Conservation (phyloP, 2,888 invertebrate genomes). For the Drosophila kokeensis region DNA sequence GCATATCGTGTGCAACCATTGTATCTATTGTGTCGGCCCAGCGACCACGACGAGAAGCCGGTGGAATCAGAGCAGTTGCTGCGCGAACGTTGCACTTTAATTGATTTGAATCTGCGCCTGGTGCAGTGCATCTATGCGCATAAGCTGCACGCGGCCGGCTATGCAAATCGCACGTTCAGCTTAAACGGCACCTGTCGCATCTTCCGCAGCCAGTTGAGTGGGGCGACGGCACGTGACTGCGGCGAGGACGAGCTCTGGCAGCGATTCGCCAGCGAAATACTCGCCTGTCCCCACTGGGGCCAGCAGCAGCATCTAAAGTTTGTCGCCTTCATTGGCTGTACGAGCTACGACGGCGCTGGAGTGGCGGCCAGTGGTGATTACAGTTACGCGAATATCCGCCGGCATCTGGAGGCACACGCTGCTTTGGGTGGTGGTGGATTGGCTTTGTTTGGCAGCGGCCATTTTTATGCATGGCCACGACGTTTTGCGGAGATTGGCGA, state of each 20-base stretch:
- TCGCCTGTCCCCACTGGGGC: conserved; percentile 87
- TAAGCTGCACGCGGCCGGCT: conserved; percentile 92
- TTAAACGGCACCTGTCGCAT: conserved; percentile 90
- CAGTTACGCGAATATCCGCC: conserved; percentile 89
- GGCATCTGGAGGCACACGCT: conserved; percentile 92
- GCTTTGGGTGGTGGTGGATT: conserved; percentile 96
- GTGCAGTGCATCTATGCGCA: conserved; percentile 95
- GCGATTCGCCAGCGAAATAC: conserved; percentile 93
- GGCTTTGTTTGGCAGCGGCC: conserved; percentile 95
- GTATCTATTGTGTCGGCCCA: conserved; percentile 92
- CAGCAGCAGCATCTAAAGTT: conserved; percentile 89
- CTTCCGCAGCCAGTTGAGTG: conserved; percentile 90
- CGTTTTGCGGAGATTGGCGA: conserved; percentile 88
- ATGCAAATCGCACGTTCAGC: conserved; percentile 90
- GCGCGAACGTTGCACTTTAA: conserved; percentile 89
- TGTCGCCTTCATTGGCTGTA: conserved; percentile 95
- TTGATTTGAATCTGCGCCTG: conserved; percentile 91
- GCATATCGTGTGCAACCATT: conserved; percentile 87
- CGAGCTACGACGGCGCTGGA: conserved; percentile 89
- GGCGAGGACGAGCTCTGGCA: conserved; percentile 92
- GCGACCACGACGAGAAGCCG: conserved; percentile 86
- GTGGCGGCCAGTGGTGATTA: conserved; percentile 87
- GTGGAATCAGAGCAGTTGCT: conserved; percentile 85
- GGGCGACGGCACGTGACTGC: conserved; percentile 90
- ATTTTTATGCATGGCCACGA: conserved; percentile 95